Evolutionary conservation across 1,140 invertebrate species (phyloP).

Genomic region (Drosophila nasuta): DNA sequence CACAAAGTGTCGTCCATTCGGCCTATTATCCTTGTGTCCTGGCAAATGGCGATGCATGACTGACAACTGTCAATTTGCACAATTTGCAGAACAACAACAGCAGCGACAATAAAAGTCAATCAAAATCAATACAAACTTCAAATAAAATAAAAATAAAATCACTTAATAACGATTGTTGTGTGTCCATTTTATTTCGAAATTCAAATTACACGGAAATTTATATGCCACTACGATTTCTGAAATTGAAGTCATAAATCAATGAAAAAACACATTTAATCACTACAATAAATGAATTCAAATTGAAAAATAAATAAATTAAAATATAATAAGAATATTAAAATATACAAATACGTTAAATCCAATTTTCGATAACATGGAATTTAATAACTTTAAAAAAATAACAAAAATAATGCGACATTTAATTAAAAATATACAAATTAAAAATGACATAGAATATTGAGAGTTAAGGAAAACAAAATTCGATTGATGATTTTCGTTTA

Average conservation of each 20-base stretch:
- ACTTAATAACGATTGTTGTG: slow-evolving; percentile 31
- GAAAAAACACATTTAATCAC: background rate
- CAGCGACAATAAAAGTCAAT: slow-evolving; percentile 38
- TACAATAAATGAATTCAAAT: background rate
- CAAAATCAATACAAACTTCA: slow-evolving; percentile 57
- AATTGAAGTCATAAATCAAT: no score
- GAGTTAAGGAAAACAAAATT: no score
- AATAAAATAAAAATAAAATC: slow-evolving; percentile 17
- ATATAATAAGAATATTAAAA: no score
- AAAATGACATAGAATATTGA: no score
- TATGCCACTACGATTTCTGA: background rate
- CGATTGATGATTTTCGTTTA: no score
- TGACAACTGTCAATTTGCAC: slow-evolving; percentile 68
- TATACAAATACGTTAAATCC: no score
- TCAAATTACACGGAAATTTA: background rate
- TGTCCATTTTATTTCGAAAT: slow-evolving; percentile 46
- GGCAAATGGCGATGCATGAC: slow-evolving; percentile 45
- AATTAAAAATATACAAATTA: no score
- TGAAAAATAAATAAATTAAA: no score
- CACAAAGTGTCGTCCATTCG: background rate
- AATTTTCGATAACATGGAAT: no score
- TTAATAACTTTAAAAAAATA: no score
- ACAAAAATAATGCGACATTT: no score
- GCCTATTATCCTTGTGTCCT: background rate
- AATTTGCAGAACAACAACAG: slow-evolving; percentile 25